These are phyloP conservation scores for Drosophila infuscata DNA, from an alignment of 2,888 invertebrate species.

Conservation along the genomic window DNA sequence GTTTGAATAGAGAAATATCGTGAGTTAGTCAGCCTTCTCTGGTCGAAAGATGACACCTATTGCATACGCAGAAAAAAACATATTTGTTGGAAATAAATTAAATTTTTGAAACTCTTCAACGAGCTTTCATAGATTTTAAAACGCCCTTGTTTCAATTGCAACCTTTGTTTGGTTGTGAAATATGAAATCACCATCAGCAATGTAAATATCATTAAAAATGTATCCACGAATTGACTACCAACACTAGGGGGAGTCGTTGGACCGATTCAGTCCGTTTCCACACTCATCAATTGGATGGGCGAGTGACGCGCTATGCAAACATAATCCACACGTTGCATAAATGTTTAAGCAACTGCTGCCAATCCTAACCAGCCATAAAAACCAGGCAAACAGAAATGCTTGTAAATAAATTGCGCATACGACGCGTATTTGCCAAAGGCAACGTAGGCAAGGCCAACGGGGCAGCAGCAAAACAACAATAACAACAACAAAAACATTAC, in stretches of 20 bases:
- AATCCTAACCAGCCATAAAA: slow-evolving; percentile 50
- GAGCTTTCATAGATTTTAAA: background rate
- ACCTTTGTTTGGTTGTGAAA: slow-evolving; percentile 10
- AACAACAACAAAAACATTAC: slow-evolving; percentile 8
- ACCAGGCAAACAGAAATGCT: slow-evolving; percentile 47
- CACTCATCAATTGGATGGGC: slow-evolving; percentile 43
- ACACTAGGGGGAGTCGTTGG: background rate
- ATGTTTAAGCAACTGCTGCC: slow-evolving; percentile 63
- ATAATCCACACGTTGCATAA: slow-evolving; percentile 51
- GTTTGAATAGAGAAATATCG: background rate
- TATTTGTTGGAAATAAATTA: background rate
- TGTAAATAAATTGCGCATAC: slow-evolving; percentile 74
- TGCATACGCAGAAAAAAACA: background rate
- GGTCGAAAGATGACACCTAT: background rate
- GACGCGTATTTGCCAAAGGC: slow-evolving; percentile 61
- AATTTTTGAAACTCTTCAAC: background rate
- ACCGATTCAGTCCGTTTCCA: background rate
- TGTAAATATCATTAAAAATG: slow-evolving; percentile 51
- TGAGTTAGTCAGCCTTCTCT: background rate
- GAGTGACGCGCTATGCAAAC: slow-evolving; percentile 27
- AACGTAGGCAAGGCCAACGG: slow-evolving; percentile 31
- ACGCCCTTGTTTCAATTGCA: slow-evolving; percentile 1
- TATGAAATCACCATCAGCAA: slow-evolving; percentile 24
- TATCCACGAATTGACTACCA: slow-evolving; percentile 8
- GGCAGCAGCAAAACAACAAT: slow-evolving; percentile 20